Conservation (phyloP, 2,113 vertebrate genomes). For the Triplophysa rosa region DNA sequence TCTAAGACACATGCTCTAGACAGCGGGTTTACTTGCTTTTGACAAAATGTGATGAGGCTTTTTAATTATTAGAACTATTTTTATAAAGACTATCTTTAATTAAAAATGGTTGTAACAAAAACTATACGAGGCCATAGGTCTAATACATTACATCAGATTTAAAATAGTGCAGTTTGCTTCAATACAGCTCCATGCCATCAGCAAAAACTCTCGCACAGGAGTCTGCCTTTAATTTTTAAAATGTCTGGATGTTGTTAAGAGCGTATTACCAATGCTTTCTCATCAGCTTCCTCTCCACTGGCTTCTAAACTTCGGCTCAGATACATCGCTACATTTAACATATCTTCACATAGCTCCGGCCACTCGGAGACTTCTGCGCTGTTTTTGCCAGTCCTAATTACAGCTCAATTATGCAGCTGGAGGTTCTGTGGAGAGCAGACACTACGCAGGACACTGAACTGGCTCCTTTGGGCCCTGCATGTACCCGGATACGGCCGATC, state of each 20-base stretch:
- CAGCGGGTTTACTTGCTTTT: constrained; percentile 11
- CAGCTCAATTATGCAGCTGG: constrained; percentile 48
- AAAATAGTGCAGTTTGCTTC: neutral
- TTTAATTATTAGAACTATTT: neutral
- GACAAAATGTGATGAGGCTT: constrained; percentile 7
- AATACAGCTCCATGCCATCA: neutral
- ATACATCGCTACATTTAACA: constrained; percentile 43
- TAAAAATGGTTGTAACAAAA: neutral
- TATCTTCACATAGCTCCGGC: constrained; percentile 1
- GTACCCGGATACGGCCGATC: constrained; percentile 48
- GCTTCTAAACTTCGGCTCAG: constrained; percentile 35
- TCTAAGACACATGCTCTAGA: constrained; percentile 33
- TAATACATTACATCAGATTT: neutral
- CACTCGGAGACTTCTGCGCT: constrained; percentile 14
- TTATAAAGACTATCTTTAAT: neutral
- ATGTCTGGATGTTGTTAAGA: neutral
- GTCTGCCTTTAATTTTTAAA: neutral
- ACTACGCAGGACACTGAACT: constrained; percentile 39
- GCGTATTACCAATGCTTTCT: constrained; percentile 4
- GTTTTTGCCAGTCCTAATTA: constrained; percentile 51
- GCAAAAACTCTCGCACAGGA: neutral
- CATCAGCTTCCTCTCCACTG: neutral
- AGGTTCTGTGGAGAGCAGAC: constrained; percentile 48
- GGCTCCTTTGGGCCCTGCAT: constrained; percentile 39
- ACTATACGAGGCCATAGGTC: neutral